Evolutionary conservation across 2,888 invertebrate genomes (phyloP).

Genomic region (Gryllus longicercus): DNA sequence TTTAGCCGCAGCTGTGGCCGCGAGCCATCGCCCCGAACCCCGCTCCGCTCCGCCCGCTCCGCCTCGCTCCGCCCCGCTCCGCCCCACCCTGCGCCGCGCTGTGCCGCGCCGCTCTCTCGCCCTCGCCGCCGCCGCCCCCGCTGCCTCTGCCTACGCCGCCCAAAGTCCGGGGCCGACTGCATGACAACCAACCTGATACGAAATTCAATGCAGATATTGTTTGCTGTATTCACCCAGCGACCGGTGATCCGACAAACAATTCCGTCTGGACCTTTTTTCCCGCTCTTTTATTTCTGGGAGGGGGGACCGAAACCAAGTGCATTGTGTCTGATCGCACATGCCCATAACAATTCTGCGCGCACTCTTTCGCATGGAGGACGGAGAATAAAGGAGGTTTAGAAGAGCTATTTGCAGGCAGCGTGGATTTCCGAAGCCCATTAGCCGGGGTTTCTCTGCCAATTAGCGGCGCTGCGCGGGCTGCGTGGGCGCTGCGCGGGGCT

Average conservation of each 20-base stretch:
- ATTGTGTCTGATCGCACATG: slow-evolving; percentile 6
- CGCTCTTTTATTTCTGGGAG: background rate
- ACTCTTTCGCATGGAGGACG: background rate
- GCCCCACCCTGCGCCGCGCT: background rate
- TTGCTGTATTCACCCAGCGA: background rate
- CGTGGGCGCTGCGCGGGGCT: no score
- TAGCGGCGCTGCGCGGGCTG: no score
- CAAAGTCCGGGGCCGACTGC: background rate
- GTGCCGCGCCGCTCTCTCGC: no score
- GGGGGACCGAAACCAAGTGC: background rate
- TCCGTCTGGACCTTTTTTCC: background rate
- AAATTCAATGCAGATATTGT: slow-evolving; percentile 17
- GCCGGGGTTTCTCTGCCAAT: no score
- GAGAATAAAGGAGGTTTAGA: background rate
- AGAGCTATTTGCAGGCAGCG: background rate
- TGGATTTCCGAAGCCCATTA: no score
- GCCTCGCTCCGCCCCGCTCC: background rate
- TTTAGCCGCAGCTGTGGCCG: slow-evolving; percentile 17
- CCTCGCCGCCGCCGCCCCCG: no score
- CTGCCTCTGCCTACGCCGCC: no score
- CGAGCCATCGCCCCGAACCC: background rate
- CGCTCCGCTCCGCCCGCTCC: background rate
- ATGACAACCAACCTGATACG: background rate
- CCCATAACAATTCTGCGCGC: background rate
- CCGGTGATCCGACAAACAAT: background rate